A percentile compares a stretch with the other conserved stretches of the same genome.
These are phyloP conservation scores for Drosophila paranaensis DNA, from an alignment of 2,888 invertebrate genomes.

Conservation along the genomic window DNA sequence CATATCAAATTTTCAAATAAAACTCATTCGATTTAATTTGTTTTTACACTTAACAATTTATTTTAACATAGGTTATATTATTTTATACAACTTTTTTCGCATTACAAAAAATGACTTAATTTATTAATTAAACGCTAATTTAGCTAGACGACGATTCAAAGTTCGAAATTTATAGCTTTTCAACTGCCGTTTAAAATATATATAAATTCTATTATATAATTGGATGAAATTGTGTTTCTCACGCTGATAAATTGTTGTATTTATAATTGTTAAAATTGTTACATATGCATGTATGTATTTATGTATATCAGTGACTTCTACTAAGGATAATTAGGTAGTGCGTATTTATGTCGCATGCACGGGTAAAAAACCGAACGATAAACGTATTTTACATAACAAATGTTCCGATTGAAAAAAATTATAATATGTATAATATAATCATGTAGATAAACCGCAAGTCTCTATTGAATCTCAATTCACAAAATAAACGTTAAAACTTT, in stretches of 20 bases:
- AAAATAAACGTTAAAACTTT: constrained; percentile 45
- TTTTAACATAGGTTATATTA: constrained; percentile 76
- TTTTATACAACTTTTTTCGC: constrained; percentile 64
- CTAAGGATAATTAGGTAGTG: constrained; percentile 28
- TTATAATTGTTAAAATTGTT: constrained; percentile 28
- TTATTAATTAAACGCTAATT: constrained; percentile 69
- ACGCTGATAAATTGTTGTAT: constrained; percentile 16
- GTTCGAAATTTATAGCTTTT: constrained; percentile 48
- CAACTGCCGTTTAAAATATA: constrained; percentile 52
- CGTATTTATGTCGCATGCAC: constrained; percentile 40
- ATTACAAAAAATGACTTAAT: constrained; percentile 74
- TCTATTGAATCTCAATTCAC: constrained; percentile 71
- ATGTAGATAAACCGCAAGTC: constrained; percentile 61
- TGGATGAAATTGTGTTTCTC: constrained; percentile 32
- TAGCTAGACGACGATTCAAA: constrained; percentile 60
- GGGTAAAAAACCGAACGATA: constrained; percentile 40
- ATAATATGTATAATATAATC: constrained; percentile 16
- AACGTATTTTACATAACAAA: constrained; percentile 72
- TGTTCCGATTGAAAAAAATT: constrained; percentile 46
- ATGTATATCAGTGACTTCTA: constrained; percentile 35
- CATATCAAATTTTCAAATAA: constrained; percentile 16
- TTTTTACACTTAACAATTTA: constrained; percentile 75
- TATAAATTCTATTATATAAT: constrained; percentile 26
- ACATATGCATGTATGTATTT: constrained; percentile 14
- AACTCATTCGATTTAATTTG: constrained; percentile 29